Conservation (phyloP, 2,888 invertebrate species). For the Ptycholaimellus sp. region DNA sequence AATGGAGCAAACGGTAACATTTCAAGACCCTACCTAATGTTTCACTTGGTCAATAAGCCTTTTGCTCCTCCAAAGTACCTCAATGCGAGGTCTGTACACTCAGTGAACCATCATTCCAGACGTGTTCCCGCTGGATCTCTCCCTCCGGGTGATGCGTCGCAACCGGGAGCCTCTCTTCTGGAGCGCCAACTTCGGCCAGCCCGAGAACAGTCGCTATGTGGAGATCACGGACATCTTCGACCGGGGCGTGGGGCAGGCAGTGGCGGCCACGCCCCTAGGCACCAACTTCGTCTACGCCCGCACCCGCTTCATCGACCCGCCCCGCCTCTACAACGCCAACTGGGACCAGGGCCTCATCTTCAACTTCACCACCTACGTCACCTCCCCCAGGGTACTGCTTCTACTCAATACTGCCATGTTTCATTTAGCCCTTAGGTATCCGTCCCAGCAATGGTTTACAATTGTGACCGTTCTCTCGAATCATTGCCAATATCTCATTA, state of each 20-base stretch:
- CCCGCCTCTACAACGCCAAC: conserved; percentile 21
- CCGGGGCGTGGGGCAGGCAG: conserved; percentile 18
- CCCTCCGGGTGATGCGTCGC: conserved; percentile 15
- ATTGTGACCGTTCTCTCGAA: too few relatives aligned
- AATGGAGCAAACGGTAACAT: too few relatives aligned
- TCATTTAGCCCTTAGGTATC: too few relatives aligned
- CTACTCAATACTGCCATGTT: conserved; percentile 18
- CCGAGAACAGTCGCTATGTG: conserved; percentile 14
- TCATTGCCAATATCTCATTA: too few relatives aligned
- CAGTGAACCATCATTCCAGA: conserved; percentile 3
- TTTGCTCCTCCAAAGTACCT: too few relatives aligned
- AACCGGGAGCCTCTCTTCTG: conserved; percentile 17
- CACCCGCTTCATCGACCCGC: conserved; percentile 21
- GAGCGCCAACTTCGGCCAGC: conserved; percentile 18
- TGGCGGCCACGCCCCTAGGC: conserved; percentile 17
- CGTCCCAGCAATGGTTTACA: too few relatives aligned
- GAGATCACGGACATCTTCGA: conserved; percentile 19
- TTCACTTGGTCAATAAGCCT: too few relatives aligned
- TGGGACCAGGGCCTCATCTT: conserved; percentile 23
- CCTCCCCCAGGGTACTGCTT: conserved; percentile 6
- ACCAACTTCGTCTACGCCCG: conserved; percentile 18
- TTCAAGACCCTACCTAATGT: too few relatives aligned
- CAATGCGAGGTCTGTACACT: conserved; percentile 1
- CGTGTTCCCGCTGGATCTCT: conserved; percentile 14
- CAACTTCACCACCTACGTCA: conserved; percentile 20